Evolutionary conservation across 1,140 invertebrate species (phyloP), one percentile per base, ranked within the genome.

Genomic region (Rhagoletis zephyria): DNA sequence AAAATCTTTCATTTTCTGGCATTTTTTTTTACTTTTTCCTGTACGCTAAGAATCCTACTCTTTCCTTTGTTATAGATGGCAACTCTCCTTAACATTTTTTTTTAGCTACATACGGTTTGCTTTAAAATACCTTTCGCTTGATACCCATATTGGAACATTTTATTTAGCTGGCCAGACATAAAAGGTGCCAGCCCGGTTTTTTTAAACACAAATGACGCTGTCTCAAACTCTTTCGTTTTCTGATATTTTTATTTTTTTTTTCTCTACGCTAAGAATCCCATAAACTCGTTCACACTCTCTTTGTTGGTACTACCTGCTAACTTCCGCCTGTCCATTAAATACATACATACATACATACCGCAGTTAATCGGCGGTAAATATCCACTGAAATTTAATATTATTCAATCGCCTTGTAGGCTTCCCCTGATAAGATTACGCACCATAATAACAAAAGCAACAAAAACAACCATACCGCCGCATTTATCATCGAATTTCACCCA

Each of bases 401-500:
- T 45, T 59, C 74, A 81, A 81, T 56, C 74, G 6, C 19, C 74
- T 81, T 81, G 48, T 81, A 10, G 74, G 74, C 2, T 59, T 30
- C 48, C 45, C n/a, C 74, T 81, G 48, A 81, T 81, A 81, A 81
- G 74, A 81, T 81, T 81, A 56, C 48, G 74, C 74, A 48, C 16
- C 67, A 74, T 45, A 48, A 16, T 10, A n/a, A 12, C 2, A 77
- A 77, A 10, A 45, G 40, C 6, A 81, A 16, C 16, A 48, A 48
- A 16, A 56, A 19, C 74, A 81, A 56, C 48, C 19, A 12, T n/a
- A 81, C 19, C 45, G 56, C 19, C 14, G 56, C 6, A n/a, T n/a
- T 30, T 30, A 81, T 81, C 74, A 19, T 3, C 74, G n/a, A 48
- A 81, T 16, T n/a, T 81, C 74, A 81, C 74, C 74, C 74, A 81